A percentile compares a stretch with the other conserved stretches of the same genome.
Conservation (phyloP, 2,113 vertebrate species). For the Pollimyrus isidori region DNA sequence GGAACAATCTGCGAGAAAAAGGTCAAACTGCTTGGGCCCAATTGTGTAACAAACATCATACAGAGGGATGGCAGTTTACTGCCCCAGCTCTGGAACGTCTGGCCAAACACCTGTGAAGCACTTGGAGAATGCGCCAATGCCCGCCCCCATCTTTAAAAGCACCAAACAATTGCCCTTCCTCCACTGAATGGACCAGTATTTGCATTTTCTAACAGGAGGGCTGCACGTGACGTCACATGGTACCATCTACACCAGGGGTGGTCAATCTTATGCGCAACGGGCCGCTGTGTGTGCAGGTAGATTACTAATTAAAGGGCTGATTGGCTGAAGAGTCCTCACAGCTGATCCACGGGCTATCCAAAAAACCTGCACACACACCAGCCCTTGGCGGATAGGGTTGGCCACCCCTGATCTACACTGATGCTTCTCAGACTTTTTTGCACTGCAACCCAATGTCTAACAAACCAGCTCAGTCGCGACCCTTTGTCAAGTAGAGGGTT, state of each 20-base stretch:
- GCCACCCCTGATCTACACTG: too few relatives aligned
- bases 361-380: too few relatives aligned
- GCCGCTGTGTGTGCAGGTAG: too few relatives aligned
- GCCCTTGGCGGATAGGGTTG: too few relatives aligned
- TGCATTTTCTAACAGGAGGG: not conserved
- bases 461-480: too few relatives aligned
- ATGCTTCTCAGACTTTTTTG: too few relatives aligned
- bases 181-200: not conserved
- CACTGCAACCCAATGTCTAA: too few relatives aligned
- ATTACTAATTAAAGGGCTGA: too few relatives aligned
- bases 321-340: too few relatives aligned
- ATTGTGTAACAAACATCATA: not conserved
- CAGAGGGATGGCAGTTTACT: not conserved
- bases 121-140: not conserved
- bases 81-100: not conserved
- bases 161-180: not conserved
- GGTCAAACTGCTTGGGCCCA: not conserved
- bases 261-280: too few relatives aligned
- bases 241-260: not conserved
- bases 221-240: not conserved
- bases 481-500: too few relatives aligned
- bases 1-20: not conserved
- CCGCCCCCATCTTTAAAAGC: not conserved
- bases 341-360: too few relatives aligned
- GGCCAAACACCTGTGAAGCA: not conserved